phyloP scores from a whole-genome alignment of 2,888 invertebrate species.

The Protodeltote pygarga region DNA sequence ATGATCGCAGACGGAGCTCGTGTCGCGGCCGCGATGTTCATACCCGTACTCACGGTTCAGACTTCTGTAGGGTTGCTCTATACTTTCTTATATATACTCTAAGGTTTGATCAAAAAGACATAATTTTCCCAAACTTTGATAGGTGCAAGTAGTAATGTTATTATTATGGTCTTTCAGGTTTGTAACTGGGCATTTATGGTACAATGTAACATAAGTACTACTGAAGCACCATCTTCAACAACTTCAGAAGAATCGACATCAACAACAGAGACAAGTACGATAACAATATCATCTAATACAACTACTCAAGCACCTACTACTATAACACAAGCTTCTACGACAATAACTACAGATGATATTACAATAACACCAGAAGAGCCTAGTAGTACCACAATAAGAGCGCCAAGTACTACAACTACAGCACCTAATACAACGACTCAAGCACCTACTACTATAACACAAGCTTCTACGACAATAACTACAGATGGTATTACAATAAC shows the following conservation, averaged over 20 bases:
- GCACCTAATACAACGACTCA: slow-evolving; percentile 7
- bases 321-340: slow-evolving; percentile 2
- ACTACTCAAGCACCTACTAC: slow-evolving; percentile 2
- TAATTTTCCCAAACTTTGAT: too few relatives aligned
- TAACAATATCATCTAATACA: background rate
- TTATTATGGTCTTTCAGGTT: background rate
- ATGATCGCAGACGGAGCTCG: too few relatives aligned
- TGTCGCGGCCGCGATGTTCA: too few relatives aligned
- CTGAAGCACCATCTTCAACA: slow-evolving; percentile 1
- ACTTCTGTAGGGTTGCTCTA: too few relatives aligned
- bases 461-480: background rate
- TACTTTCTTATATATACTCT: too few relatives aligned
- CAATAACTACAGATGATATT: background rate
- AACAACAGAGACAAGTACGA: slow-evolving; percentile 1
- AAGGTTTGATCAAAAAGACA: too few relatives aligned
- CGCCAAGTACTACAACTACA: too few relatives aligned
- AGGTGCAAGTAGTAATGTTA: too few relatives aligned
- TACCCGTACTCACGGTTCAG: too few relatives aligned
- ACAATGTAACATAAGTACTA: slow-evolving; percentile 7
- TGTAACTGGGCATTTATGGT: slow-evolving; percentile 29
- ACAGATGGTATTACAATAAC: background rate
- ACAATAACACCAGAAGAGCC: slow-evolving; percentile 4
- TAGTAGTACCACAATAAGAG: too few relatives aligned
- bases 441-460: slow-evolving; percentile 3
- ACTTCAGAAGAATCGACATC: slow-evolving; percentile 5